A percentile compares a stretch with the other conserved stretches of the same genome.
Conservation (phyloP, 2,888 invertebrate species). For the Gortyna flavago region DNA sequence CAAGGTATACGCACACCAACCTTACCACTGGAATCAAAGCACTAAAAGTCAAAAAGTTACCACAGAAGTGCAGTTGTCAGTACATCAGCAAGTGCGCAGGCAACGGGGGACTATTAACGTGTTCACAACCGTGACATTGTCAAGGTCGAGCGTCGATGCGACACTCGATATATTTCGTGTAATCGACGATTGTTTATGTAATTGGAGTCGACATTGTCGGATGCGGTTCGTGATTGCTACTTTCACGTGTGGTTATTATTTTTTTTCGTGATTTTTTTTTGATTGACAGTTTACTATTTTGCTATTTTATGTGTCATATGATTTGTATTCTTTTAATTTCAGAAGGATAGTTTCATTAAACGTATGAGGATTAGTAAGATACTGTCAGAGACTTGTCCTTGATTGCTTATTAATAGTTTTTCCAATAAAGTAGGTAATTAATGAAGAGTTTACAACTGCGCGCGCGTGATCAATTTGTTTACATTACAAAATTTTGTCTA, state of each 20-base stretch:
- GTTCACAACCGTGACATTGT: constrained; percentile 72
- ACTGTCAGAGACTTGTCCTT: not conserved
- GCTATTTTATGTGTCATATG: not conserved
- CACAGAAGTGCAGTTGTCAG: constrained; percentile 9
- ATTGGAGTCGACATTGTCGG: constrained; percentile 42
- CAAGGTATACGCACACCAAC: not conserved
- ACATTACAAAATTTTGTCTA: too few species aligned
- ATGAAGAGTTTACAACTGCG: not conserved
- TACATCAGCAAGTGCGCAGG: constrained; percentile 53
- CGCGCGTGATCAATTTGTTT: not conserved
- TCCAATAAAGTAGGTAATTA: not conserved
- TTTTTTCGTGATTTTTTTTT: not conserved
- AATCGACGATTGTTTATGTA: constrained; percentile 60
- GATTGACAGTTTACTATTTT: not conserved
- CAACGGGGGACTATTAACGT: constrained; percentile 69
- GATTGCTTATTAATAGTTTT: not conserved
- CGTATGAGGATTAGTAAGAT: not conserved
- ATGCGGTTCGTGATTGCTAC: constrained; percentile 51
- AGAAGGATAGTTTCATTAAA: not conserved
- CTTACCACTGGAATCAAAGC: not conserved
- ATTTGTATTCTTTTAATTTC: not conserved
- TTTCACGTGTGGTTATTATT: constrained; percentile 44
- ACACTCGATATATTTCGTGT: constrained; percentile 65
- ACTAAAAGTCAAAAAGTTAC: not conserved
- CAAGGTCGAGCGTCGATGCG: constrained; percentile 70